phyloP scores from a whole-genome alignment of 2,113 vertebrate genomes.

The Ceyx melanurus region DNA sequence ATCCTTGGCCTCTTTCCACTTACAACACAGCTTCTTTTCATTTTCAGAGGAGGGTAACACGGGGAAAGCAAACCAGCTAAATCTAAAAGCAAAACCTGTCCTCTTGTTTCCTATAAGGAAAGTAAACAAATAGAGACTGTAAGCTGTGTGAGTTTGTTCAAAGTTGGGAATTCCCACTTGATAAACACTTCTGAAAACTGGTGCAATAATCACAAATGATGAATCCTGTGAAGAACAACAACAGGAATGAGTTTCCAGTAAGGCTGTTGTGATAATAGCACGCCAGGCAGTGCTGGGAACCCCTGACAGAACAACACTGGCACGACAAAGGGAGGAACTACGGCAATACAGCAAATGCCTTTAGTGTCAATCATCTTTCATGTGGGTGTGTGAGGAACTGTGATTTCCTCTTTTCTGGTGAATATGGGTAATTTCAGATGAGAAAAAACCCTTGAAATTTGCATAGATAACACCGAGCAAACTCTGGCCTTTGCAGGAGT shows the following conservation, averaged over 20 bases:
- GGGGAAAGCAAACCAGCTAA: not conserved
- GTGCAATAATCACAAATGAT: not conserved
- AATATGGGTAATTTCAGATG: not conserved
- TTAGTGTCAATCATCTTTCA: not conserved
- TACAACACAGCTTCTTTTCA: not conserved
- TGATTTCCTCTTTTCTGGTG: constrained; percentile 42
- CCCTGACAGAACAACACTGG: not conserved
- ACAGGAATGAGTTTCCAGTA: constrained; percentile 13
- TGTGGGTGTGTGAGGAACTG: constrained; percentile 9
- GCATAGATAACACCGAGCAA: not conserved
- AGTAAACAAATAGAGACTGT: not conserved
- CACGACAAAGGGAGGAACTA: not conserved
- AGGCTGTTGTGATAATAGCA: not conserved
- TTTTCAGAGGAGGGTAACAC: not conserved
- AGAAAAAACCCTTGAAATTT: constrained; percentile 28
- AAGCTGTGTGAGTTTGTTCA: not conserved
- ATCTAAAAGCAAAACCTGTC: not conserved
- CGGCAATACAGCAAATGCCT: not conserved
- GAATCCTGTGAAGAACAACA: not conserved
- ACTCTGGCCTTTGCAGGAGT: not conserved
- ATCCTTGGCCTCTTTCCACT: not conserved
- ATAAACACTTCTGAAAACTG: not conserved
- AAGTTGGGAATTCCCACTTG: constrained; percentile 1
- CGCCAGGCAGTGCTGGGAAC: constrained; percentile 6
- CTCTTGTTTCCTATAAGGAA: not conserved